phyloP scores from a whole-genome alignment of 2,888 invertebrate species.

The Acrobasis repandana region DNA sequence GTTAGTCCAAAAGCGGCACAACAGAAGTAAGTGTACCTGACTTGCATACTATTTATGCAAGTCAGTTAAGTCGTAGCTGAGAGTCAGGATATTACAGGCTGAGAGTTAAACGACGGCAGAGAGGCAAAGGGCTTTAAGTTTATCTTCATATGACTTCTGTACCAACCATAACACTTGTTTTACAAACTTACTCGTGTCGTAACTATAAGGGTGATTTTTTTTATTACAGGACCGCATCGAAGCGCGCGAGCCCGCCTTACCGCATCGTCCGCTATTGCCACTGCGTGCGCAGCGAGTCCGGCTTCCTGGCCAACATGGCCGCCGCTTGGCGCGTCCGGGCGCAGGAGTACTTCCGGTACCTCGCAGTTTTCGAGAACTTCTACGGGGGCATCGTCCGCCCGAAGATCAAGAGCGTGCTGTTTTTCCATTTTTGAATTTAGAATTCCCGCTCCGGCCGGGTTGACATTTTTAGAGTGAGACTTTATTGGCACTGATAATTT shows the following conservation, averaged over 20 bases:
- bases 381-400: slow-evolving; percentile 67
- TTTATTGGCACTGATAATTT: neutral
- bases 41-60: no score
- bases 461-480: slow-evolving; percentile 26
- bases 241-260: slow-evolving; percentile 46
- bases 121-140: no score
- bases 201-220: neutral
- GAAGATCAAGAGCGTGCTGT: slow-evolving; percentile 62
- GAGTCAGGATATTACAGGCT: no score
- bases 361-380: slow-evolving; percentile 59
- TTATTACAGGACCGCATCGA: slow-evolving; percentile 55
- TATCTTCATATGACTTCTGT: no score
- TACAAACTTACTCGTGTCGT: neutral
- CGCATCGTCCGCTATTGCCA: slow-evolving; percentile 40
- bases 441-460: slow-evolving; percentile 16
- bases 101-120: no score
- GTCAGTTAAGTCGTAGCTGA: no score
- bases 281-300: slow-evolving; percentile 39
- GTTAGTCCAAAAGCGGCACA: no score
- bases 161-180: no score
- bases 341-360: slow-evolving; percentile 53
- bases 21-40: no score
- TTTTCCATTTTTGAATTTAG: slow-evolving; percentile 62
- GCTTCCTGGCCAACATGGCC: slow-evolving; percentile 49
- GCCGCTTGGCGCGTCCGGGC: slow-evolving; percentile 55